Evolutionary conservation across 2,888 invertebrate species (phyloP), one percentile per base, ranked within the genome.

Genomic region (Troglohyphantes excavatus): DNA sequence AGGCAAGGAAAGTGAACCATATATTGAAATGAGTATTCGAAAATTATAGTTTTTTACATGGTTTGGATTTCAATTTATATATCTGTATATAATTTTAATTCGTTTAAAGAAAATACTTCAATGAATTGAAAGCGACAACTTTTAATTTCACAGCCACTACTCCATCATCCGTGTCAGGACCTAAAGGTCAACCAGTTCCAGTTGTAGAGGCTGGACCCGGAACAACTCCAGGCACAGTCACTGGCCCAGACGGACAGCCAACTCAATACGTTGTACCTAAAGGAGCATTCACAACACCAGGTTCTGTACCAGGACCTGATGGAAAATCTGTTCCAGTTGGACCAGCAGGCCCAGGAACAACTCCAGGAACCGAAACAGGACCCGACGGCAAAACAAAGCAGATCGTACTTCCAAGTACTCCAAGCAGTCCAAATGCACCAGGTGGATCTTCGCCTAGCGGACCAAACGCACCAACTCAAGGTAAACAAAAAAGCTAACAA

Each of bases 191-290:
- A 19, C 76, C 61, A 5, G 27, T 76, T 5, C 61, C 29, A 59
- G 33, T 76, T 13, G 39, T 13, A 61, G 61, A 61, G 9, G 61
- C 29, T 13, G 33, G 76, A 19, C 61, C 61, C 2, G 76, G 76
- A 7, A 76, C 59, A 13, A 82, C 81, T 33, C 81, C 70, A 21
- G 81, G 70, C 17, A 70, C 33, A 39, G 17, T 59, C 17, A 82
- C 70, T 1, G 81, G 68, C 3, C 27, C 53, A 11, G 59, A 70
- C 13, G 70, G 70, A 19, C n/a, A 26, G 3, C 59, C 68, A 13
- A 7, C 19, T 5, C 6, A 23, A 63, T 46, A 53, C 2, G 2
- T 81, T 11, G 17, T 70, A 6, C 81, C 81, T 9, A 3, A 0
- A 13, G 79, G 68, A 2, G 68, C 63, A 11, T 27, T 11, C 13